Conservation (phyloP, 2,113 vertebrate genomes). For the Colossoma macropomum region DNA sequence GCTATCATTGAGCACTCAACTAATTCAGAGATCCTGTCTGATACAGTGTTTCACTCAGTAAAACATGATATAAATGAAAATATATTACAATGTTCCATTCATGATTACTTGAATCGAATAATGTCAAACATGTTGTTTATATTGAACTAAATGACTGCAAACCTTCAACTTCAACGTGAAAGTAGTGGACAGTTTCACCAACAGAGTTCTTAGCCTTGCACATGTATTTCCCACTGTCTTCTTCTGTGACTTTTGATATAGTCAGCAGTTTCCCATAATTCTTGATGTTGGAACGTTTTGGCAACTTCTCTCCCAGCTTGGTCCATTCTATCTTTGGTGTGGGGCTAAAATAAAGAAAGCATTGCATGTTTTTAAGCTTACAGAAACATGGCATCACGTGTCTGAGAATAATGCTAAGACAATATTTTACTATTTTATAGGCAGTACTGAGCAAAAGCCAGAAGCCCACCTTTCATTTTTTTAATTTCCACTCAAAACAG, state of each 20-base stretch:
- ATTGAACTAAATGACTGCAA: constrained; percentile 30
- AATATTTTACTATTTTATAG: too few species aligned
- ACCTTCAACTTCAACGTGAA: constrained; percentile 89
- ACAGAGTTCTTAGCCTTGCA: constrained; percentile 84
- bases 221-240: constrained; percentile 84
- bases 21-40: too few species aligned
- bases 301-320: constrained; percentile 76
- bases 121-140: too few species aligned
- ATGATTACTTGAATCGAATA: neutral
- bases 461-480: too few species aligned
- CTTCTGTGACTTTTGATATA: constrained; percentile 77
- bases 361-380: neutral
- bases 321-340: constrained; percentile 86
- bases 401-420: neutral
- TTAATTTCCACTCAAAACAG: too few species aligned
- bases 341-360: constrained; percentile 76
- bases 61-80: too few species aligned
- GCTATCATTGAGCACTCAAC: too few species aligned
- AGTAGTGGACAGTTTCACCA: constrained; percentile 81
- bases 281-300: constrained; percentile 64
- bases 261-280: constrained; percentile 83
- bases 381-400: neutral
- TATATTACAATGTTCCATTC: too few species aligned
- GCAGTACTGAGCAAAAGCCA: too few species aligned
- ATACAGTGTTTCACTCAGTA: too few species aligned